Evolutionary conservation across 2,888 invertebrate species (phyloP).

Genomic region (Epinotia bilunana): DNA sequence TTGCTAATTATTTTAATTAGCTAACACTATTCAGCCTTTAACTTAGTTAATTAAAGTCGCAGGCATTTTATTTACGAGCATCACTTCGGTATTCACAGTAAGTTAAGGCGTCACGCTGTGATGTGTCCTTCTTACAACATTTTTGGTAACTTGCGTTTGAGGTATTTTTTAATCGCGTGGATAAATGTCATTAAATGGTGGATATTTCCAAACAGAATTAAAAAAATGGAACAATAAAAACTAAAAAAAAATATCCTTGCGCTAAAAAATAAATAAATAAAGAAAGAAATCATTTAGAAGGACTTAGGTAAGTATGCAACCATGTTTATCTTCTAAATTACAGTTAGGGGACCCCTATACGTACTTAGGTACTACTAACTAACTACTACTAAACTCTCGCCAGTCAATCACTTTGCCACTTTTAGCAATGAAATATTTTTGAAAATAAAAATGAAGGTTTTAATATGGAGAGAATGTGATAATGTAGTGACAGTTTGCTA

Average conservation of each 20-base stretch:
- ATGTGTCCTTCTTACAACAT: neutral
- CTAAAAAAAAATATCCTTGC: neutral
- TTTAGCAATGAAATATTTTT: too few relatives aligned
- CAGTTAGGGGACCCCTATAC: too few relatives aligned
- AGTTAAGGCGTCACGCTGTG: constrained; percentile 10
- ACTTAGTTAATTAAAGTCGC: constrained; percentile 6
- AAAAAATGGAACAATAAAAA: neutral
- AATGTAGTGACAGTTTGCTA: too few relatives aligned
- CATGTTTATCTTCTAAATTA: too few relatives aligned
- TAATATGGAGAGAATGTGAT: too few relatives aligned
- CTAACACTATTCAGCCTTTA: constrained; percentile 10
- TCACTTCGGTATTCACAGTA: neutral
- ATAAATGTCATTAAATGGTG: neutral
- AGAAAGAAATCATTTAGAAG: too few relatives aligned
- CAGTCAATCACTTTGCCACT: too few relatives aligned
- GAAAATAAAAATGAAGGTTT: too few relatives aligned
- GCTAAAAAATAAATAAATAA: too few relatives aligned
- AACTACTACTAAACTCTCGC: too few relatives aligned
- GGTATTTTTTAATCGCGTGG: neutral
- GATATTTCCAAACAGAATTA: neutral
- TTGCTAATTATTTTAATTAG: constrained; percentile 45
- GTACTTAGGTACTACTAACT: too few relatives aligned
- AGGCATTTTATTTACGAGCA: constrained; percentile 18
- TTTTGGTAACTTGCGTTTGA: neutral
- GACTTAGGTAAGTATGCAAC: too few relatives aligned